phyloP scores from a whole-genome alignment of 1,140 invertebrate genomes.

The Bombus sylvicola region DNA sequence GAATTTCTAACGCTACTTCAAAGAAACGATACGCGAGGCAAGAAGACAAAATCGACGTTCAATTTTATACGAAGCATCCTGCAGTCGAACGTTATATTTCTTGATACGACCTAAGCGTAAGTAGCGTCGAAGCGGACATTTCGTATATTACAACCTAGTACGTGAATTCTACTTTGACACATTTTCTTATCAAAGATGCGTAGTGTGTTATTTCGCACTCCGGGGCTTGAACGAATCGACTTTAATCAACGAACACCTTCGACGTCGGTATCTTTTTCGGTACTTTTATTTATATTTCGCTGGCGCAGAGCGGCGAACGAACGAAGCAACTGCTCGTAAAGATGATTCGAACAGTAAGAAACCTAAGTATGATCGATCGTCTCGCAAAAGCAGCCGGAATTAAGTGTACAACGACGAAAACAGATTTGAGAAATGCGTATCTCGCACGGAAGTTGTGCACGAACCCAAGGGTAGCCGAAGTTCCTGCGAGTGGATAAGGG shows the following conservation, averaged over 20 bases:
- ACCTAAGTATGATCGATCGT: constrained; percentile 29
- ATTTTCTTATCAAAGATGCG: background rate
- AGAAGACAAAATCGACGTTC: too few species aligned
- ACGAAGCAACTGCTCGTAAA: too few species aligned
- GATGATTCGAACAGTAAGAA: background rate
- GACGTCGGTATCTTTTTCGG: background rate
- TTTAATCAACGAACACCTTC: background rate
- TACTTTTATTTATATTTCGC: background rate
- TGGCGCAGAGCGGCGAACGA: background rate
- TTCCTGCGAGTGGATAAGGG: constrained; percentile 79
- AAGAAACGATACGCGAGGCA: background rate
- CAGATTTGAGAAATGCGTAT: constrained; percentile 80
- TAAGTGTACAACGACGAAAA: constrained; percentile 64
- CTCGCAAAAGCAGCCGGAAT: constrained; percentile 56
- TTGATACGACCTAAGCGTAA: too few species aligned
- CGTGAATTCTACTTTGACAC: background rate
- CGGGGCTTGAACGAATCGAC: background rate
- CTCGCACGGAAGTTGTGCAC: constrained; percentile 71
- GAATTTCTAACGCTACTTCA: background rate
- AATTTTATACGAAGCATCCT: too few species aligned
- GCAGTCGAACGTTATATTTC: too few species aligned
- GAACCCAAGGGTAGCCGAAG: constrained; percentile 63
- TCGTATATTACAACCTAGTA: too few species aligned
- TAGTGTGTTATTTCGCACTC: too few species aligned
- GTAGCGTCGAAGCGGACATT: too few species aligned